Conservation (phyloP, 2,888 invertebrate genomes). For the Escarpia spicata region DNA sequence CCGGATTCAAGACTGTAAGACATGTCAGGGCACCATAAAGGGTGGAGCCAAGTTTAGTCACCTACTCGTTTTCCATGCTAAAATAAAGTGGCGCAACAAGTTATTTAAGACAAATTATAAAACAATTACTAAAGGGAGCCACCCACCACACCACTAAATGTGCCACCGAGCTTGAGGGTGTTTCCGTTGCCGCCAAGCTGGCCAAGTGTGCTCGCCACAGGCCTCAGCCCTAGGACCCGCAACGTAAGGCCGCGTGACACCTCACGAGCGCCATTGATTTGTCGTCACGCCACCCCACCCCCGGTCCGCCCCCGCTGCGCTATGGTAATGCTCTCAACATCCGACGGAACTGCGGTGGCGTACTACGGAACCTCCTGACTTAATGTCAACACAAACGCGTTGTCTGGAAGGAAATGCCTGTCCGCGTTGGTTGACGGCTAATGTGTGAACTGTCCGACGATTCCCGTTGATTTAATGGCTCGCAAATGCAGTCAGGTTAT, state of each 20-base stretch:
- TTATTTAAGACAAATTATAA: too few species aligned
- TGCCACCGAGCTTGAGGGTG: neutral
- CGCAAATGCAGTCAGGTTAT: neutral
- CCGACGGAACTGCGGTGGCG: conserved; percentile 5
- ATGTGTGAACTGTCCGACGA: neutral
- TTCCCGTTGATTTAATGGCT: neutral
- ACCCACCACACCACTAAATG: too few species aligned
- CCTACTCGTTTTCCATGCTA: too few species aligned
- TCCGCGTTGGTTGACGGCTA: neutral
- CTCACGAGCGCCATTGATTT: neutral
- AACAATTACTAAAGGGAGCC: too few species aligned
- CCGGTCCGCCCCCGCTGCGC: neutral
- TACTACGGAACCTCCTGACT: neutral
- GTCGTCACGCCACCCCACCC: neutral
- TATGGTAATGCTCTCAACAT: neutral
- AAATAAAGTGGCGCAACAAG: too few species aligned
- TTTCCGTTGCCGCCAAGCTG: neutral
- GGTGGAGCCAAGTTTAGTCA: too few species aligned
- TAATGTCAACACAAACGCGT: neutral
- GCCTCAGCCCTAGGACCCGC: neutral
- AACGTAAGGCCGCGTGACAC: neutral
- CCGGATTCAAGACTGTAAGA: too few species aligned
- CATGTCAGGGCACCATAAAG: too few species aligned
- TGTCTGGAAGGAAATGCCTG: neutral
- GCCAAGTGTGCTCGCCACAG: neutral